These are phyloP conservation scores for Lasioglossum malachurum DNA, from an alignment of 2,888 invertebrate species.

Conservation along the genomic window DNA sequence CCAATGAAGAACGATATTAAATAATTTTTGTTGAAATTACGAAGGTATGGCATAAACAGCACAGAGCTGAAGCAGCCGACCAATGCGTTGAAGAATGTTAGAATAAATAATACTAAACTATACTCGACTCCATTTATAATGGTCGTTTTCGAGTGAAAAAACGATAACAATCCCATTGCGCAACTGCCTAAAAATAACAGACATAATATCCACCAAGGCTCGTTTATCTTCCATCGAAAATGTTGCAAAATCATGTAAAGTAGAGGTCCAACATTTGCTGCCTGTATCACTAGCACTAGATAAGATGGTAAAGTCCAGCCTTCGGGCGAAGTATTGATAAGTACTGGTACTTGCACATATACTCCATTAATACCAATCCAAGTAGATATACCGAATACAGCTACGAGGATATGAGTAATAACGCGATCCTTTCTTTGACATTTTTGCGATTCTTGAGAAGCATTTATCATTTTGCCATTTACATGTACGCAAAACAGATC, in stretches of 20 bases:
- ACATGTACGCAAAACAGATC: background rate
- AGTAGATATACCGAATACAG: conserved; percentile 91
- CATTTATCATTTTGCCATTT: conserved; percentile 41
- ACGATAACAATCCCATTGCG: conserved; percentile 87
- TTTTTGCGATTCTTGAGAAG: background rate
- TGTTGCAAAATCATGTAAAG: conserved; percentile 87
- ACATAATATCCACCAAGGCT: conserved; percentile 86
- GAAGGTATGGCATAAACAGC: conserved; percentile 94
- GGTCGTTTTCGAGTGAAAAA: conserved; percentile 87
- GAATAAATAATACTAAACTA: conserved; percentile 87
- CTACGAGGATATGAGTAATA: conserved; percentile 89
- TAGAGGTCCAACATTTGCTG: conserved; percentile 92
- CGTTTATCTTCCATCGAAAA: conserved; percentile 84
- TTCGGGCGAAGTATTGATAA: conserved; percentile 92
- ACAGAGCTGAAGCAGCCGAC: conserved; percentile 96
- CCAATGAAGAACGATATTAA: conserved; percentile 93
- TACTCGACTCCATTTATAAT: conserved; percentile 86
- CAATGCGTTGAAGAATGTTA: conserved; percentile 89
- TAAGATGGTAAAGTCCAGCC: conserved; percentile 94
- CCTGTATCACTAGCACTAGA: conserved; percentile 91
- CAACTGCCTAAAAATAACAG: conserved; percentile 86
- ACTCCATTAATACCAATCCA: conserved; percentile 96
- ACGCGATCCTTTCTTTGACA: conserved; percentile 12
- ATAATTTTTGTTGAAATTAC: conserved; percentile 90
- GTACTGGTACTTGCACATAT: conserved; percentile 93